Evolutionary conservation across 2,888 invertebrate species (phyloP).

Genomic region (Meta bourneti): DNA sequence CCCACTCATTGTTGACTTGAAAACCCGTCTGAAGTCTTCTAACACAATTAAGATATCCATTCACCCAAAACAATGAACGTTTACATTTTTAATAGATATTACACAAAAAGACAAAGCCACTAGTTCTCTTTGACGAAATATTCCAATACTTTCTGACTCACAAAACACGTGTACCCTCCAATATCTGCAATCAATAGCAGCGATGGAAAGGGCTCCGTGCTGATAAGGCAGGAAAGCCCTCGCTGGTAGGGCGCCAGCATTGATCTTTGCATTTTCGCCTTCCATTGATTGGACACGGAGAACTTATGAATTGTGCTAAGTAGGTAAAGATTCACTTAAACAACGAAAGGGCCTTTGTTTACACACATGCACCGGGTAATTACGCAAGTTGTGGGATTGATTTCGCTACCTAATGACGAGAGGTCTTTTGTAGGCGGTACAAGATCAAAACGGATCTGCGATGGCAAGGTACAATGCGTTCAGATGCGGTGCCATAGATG

Average conservation of each 20-base stretch:
- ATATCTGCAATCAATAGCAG: constrained; percentile 44
- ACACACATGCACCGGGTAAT: background rate
- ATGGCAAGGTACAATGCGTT: background rate
- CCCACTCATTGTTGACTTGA: no score
- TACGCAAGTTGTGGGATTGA: background rate
- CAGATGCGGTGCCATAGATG: background rate
- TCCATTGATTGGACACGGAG: constrained; percentile 31
- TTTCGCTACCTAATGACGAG: background rate
- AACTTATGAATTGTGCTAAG: background rate
- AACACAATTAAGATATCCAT: background rate
- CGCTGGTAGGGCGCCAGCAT: constrained; percentile 39
- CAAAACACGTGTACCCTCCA: constrained; percentile 38
- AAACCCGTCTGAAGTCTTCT: no score
- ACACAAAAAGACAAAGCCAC: background rate
- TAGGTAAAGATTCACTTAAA: constrained; percentile 18
- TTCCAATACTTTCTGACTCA: constrained; percentile 48
- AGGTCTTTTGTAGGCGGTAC: background rate
- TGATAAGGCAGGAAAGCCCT: constrained; percentile 28
- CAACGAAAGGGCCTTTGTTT: background rate
- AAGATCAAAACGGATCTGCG: background rate
- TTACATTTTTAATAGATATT: constrained; percentile 9
- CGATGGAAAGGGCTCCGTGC: constrained; percentile 18
- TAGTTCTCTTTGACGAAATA: constrained; percentile 8
- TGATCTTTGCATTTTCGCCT: constrained; percentile 3
- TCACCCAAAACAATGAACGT: background rate